phyloP scores from a whole-genome alignment of 2,888 invertebrate genomes.

The Pristionchus arcanus region DNA sequence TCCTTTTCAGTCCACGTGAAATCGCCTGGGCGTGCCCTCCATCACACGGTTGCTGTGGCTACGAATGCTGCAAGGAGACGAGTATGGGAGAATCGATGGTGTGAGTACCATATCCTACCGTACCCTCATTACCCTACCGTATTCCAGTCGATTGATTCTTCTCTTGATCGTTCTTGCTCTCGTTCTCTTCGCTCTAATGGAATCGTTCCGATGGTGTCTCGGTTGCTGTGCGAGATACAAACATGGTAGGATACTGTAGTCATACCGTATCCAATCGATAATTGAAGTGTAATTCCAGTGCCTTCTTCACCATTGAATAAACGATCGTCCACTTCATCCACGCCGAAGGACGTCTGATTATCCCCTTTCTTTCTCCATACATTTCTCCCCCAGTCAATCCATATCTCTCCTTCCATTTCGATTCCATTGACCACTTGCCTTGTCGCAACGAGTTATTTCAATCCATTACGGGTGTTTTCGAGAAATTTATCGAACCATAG shows the following conservation, averaged over 20 bases:
- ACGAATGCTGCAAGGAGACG: slow-evolving; percentile 54
- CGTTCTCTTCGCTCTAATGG: slow-evolving; percentile 43
- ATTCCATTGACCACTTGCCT: slow-evolving; percentile 48
- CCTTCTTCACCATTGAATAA: slow-evolving; percentile 1
- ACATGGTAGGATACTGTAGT: slow-evolving; percentile 20
- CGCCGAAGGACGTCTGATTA: slow-evolving; percentile 1
- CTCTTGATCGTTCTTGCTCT: slow-evolving; percentile 27
- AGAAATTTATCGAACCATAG: neutral
- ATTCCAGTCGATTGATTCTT: slow-evolving; percentile 49
- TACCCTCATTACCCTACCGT: neutral
- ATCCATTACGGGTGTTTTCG: neutral
- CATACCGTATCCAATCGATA: slow-evolving; percentile 38
- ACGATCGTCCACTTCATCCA: neutral
- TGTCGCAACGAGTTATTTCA: neutral
- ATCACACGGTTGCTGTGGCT: slow-evolving; percentile 53
- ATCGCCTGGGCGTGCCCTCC: slow-evolving; percentile 53
- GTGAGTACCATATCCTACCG: slow-evolving; percentile 48
- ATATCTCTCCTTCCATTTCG: slow-evolving; percentile 4
- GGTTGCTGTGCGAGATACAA: slow-evolving; percentile 49
- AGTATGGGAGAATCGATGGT: slow-evolving; percentile 47
- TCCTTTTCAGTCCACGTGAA: slow-evolving; percentile 47
- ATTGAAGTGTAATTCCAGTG: slow-evolving; percentile 15
- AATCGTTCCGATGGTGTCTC: slow-evolving; percentile 49
- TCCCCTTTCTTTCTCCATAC: neutral
- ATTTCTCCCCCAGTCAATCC: neutral